Conservation (phyloP, 2,888 invertebrate species). For the Allolobophora icterica region DNA sequence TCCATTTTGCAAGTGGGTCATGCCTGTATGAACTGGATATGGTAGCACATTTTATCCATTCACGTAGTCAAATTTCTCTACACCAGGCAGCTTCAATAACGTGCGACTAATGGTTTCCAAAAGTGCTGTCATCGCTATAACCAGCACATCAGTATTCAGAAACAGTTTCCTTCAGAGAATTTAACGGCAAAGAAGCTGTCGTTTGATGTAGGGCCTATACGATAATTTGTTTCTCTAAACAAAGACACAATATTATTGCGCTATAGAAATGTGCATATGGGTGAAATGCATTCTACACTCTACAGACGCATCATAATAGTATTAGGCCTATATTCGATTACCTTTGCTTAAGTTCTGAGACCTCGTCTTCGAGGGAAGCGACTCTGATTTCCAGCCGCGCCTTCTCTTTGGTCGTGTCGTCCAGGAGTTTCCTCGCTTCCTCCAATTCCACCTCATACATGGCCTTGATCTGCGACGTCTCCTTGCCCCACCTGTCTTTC, state of each 20-base stretch:
- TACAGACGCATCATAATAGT: background rate
- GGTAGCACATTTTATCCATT: too few relatives aligned
- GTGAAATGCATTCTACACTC: background rate
- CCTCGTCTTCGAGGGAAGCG: constrained; percentile 65
- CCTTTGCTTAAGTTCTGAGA: constrained; percentile 57
- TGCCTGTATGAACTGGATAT: too few relatives aligned
- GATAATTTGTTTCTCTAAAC: background rate
- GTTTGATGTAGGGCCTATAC: too few relatives aligned
- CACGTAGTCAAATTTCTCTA: too few relatives aligned
- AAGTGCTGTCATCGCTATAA: too few relatives aligned
- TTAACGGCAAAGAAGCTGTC: too few relatives aligned
- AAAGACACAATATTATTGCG: background rate
- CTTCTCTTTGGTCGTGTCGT: constrained; percentile 67
- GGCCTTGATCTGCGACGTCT: constrained; percentile 60
- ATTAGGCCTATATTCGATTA: constrained; percentile 36
- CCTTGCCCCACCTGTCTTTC: constrained; percentile 51
- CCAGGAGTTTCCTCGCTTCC: constrained; percentile 67
- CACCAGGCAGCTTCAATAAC: too few relatives aligned
- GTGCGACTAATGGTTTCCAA: too few relatives aligned
- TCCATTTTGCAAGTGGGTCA: too few relatives aligned
- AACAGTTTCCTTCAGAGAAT: too few relatives aligned
- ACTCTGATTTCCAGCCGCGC: constrained; percentile 67
- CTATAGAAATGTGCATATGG: background rate
- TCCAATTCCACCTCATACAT: constrained; percentile 67
- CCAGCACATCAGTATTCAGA: too few relatives aligned